Evolutionary conservation across 92 coral and sea anemone genomes (phyloP).

Genomic region (Umimayanthus chanpuru): DNA sequence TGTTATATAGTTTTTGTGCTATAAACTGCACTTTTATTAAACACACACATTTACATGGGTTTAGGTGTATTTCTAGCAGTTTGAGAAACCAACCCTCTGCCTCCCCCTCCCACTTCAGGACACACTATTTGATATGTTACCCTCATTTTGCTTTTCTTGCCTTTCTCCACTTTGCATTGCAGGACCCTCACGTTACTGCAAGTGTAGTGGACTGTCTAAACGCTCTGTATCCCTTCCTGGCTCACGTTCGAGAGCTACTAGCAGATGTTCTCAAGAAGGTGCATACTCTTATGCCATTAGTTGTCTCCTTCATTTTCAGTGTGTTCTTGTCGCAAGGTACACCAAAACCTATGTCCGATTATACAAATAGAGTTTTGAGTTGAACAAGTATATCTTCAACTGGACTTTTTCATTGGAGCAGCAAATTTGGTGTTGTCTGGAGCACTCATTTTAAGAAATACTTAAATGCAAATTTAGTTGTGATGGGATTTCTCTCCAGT

Average conservation of each 20-base stretch:
- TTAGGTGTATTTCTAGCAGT: no score
- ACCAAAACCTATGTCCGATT: background rate
- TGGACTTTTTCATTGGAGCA: background rate
- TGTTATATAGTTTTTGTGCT: no score
- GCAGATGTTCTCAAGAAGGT: conserved; percentile 76
- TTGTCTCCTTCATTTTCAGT: background rate
- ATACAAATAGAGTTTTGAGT: background rate
- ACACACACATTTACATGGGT: no score
- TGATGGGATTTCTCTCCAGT: no score
- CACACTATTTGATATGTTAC: no score
- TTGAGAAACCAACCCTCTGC: no score
- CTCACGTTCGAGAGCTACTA: conserved; percentile 66
- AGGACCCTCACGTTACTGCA: conserved; percentile 39
- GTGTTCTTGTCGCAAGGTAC: background rate
- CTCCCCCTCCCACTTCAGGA: no score
- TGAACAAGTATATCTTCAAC: background rate
- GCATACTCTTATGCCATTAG: background rate
- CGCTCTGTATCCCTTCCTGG: conserved; percentile 74
- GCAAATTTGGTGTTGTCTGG: background rate
- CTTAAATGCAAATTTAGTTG: no score
- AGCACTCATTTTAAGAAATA: no score
- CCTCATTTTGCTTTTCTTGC: no score
- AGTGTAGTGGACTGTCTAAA: conserved; percentile 71
- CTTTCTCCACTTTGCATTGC: no score
- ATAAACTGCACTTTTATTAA: no score